A percentile compares a stretch with the other conserved stretches of the same genome.
Evolutionary conservation across 2,797 vertebrate genomes (phyloP).

Genomic region (Dryobates pubescens): DNA sequence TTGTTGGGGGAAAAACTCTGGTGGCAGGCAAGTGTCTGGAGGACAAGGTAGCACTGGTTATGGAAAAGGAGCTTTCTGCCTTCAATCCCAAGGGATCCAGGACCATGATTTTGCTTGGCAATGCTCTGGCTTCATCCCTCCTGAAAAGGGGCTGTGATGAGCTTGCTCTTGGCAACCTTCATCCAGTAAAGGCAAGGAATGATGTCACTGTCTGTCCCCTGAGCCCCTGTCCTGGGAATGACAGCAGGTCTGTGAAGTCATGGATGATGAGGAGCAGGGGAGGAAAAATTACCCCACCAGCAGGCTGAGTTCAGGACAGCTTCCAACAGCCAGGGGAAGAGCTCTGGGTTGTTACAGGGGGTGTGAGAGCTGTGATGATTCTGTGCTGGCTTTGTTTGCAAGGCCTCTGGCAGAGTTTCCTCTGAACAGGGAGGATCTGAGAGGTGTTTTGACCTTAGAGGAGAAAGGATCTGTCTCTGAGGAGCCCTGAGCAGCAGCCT

Average conservation of each 20-base stretch:
- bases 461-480: background rate
- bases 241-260: background rate
- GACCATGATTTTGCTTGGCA: background rate
- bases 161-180: background rate
- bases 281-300: background rate
- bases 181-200: background rate
- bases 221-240: background rate
- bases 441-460: background rate
- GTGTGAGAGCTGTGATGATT: background rate
- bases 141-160: background rate
- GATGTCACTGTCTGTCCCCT: background rate
- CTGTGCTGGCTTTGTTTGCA: background rate
- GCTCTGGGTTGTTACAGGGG: background rate
- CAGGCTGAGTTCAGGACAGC: background rate
- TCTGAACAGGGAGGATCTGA: background rate
- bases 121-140: background rate
- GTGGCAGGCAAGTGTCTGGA: no score
- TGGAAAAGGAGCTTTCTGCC: background rate
- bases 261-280: background rate
- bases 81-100: background rate
- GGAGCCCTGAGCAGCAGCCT: background rate
- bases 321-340: background rate
- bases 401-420: background rate
- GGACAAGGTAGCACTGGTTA: background rate
- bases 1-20: background rate